Base-by-base conservation (phyloP, 1,140 invertebrate genomes). In the Tetraneura akinire region DNA sequence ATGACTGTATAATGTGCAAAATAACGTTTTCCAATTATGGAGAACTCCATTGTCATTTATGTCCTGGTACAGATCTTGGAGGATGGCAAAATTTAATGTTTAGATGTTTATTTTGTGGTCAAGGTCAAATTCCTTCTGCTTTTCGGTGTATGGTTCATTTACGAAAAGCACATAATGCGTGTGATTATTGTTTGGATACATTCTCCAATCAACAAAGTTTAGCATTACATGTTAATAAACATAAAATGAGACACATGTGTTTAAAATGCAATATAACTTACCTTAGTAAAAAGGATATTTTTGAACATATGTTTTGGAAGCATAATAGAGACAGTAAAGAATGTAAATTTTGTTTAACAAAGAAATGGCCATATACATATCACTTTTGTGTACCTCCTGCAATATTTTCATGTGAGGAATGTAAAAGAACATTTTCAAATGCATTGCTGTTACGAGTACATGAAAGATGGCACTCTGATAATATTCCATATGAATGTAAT, bases 291-390 rank as follows among this genome's bases (percentile, higher is more conserved):
- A 91, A 91, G 53, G 93, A 94, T 83, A 94, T 95, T 70, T 93
- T 91, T 49, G 93, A 93, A 83, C 93, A 96, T 87, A 86, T 95
- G 53, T 94, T 94, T 84, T 96, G 93, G 94, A 95, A 96, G 85
- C 93, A 96, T 85, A 93, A 93, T 16, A 95, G 93, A 6, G 93
- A 95, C 84, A 94, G 93, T 86, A 90, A 93, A 3, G 85, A 91
- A 6, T 96, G 94, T 85, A 94, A 94, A 85, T 91, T 89, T 83
- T 96, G 94, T 86, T 84, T 94, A 6, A 92, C 94, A 82, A 95
- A 95, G 84, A 94, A 94, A 82, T 95, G 94, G 94, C 92, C 92
- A 0, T 93, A 95, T 85, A 91, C 94, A 13, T 96, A 95, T 86
- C 94, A 96, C 84, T 95, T 95, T 84, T 96, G 94, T 84, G 89